Evolutionary conservation across 1,140 invertebrate genomes (phyloP).

Genomic region (Cheumatopsyche charites): DNA sequence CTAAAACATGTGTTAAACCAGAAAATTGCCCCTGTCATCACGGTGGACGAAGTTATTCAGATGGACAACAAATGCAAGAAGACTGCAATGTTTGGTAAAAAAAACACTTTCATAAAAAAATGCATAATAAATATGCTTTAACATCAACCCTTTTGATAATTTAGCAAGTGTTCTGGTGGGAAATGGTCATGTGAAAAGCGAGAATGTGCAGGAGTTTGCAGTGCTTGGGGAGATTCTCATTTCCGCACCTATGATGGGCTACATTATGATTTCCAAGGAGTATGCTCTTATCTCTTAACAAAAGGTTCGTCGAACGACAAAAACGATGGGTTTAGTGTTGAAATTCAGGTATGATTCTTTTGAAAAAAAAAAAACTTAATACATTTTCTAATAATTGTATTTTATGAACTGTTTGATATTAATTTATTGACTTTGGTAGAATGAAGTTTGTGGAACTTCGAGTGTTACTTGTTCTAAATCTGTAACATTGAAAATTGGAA

Average conservation of each 20-base stretch:
- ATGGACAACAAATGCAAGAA: constrained; percentile 75
- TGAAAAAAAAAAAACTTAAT: constrained; percentile 22
- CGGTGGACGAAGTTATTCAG: constrained; percentile 79
- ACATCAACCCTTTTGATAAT: too few species aligned
- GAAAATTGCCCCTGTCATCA: constrained; percentile 86
- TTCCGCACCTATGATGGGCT: constrained; percentile 85
- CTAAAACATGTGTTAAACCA: constrained; percentile 71
- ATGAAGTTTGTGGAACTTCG: constrained; percentile 82
- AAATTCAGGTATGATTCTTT: constrained; percentile 65
- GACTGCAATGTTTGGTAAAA: constrained; percentile 84
- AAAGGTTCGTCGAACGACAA: constrained; percentile 68
- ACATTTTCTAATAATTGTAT: not conserved
- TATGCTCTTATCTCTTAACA: constrained; percentile 83
- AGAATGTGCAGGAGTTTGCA: constrained; percentile 73
- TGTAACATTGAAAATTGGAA: constrained; percentile 69
- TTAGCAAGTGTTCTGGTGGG: constrained; percentile 70
- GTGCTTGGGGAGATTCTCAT: constrained; percentile 86
- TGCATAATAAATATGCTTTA: not conserved
- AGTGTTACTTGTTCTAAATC: constrained; percentile 89
- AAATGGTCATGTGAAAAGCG: constrained; percentile 72
- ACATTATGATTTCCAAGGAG: constrained; percentile 86
- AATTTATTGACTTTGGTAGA: constrained; percentile 59
- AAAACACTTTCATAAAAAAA: not conserved
- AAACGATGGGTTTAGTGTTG: constrained; percentile 71
- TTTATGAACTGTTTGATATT: not conserved